Base-by-base conservation (phyloP, 2,113 vertebrate species). In the Prinia subflava region DNA sequence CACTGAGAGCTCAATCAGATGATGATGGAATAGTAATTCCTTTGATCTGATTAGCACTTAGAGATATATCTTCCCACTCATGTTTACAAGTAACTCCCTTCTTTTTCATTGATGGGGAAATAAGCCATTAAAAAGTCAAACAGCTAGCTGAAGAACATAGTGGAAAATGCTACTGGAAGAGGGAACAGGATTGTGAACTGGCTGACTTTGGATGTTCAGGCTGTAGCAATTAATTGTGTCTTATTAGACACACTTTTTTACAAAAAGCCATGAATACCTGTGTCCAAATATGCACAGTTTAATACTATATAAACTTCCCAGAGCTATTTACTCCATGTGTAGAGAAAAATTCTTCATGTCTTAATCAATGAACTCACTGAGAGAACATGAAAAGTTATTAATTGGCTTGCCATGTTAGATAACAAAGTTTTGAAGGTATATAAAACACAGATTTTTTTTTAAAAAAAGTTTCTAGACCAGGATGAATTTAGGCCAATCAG, bases 41-140 rank as follows among this genome's bases (percentile, higher is more conserved):
- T 84, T 84, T 92, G n/a, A 87, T 81, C 23, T 84, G 73, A 91
- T 94, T 89, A 89, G 50, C 47, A 83, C 17, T 93, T 60, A 65
- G 31, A 92, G 42, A 70, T 73, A 10, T 31, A 49, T 77, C 39
- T 89, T 95, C 47, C 76, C 46, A 87, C 42, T 55, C 59, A n/a
- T 22, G 21, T 62, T 92, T 77, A 62, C 71, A 92, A 52, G 21
- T 69, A 62, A 77, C 35, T 89, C 18, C 17, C 27, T 52, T 42
- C 41, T 53, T 56, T 80, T 44, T 17, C 63, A 31, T 33, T 68
- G 57, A 11, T 24, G 49, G 20, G 14, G 63, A 83, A 82, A 78
- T 23, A 70, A 67, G 31, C 7, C 24, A 65, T 56, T 59, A n/a
- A 84, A 68, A 57, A n/a, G 20, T 78, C 25, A 70, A 62, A 77